phyloP scores from a whole-genome alignment of 2,113 vertebrate genomes.

The Scartelaos histophorus region DNA sequence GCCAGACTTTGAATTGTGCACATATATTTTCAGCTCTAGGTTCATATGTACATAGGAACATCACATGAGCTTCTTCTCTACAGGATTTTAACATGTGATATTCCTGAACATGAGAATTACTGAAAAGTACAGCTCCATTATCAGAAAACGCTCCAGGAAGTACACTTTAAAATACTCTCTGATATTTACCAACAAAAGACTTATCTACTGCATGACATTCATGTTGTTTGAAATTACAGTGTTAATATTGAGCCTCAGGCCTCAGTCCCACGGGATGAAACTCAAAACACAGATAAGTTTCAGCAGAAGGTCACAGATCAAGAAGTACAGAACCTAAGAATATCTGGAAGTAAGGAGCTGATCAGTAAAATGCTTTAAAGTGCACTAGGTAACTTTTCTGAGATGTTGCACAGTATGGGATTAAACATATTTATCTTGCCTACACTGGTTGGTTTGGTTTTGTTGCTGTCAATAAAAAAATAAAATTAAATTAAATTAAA shows the following conservation, averaged over 20 bases:
- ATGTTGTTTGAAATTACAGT: background rate
- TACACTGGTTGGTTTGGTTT: too few species aligned
- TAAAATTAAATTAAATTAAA: too few species aligned
- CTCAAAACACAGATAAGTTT: background rate
- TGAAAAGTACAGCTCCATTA: conserved; percentile 12
- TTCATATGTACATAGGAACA: background rate
- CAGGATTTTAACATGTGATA: conserved; percentile 10
- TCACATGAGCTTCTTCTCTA: conserved; percentile 25
- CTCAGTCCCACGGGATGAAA: background rate
- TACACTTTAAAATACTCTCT: background rate
- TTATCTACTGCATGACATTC: background rate
- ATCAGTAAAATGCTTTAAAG: too few species aligned
- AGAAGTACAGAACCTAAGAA: too few species aligned
- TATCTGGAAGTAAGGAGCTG: too few species aligned
- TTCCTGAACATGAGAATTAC: conserved; percentile 17
- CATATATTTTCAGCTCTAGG: background rate
- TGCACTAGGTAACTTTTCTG: too few species aligned
- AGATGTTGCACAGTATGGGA: too few species aligned
- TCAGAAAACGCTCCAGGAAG: background rate
- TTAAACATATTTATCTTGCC: too few species aligned
- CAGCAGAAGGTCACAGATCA: background rate
- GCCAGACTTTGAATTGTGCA: background rate
- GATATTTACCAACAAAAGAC: too few species aligned
- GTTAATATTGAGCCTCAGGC: background rate
- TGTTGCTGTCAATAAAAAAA: too few species aligned